These are phyloP conservation scores for Mesochorus sp. DNA, from an alignment of 2,888 invertebrate species.

Conservation along the genomic window DNA sequence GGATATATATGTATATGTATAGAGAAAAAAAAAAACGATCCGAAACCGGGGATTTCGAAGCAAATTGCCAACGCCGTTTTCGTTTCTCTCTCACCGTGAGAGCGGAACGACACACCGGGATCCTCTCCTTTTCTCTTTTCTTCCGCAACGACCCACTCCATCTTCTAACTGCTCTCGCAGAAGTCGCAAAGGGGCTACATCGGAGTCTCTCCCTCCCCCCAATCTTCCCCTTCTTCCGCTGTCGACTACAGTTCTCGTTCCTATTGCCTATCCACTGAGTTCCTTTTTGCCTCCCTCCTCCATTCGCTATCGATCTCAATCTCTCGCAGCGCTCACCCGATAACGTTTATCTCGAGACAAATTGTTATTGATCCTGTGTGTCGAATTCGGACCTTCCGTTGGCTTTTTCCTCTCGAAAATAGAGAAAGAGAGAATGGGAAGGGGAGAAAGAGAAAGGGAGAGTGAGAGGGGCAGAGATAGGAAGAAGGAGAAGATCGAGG, in stretches of 20 bases:
- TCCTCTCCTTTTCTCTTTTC: conserved; percentile 46
- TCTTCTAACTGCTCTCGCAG: conserved; percentile 50
- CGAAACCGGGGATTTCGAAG: conserved; percentile 68
- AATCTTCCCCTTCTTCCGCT: conserved; percentile 3
- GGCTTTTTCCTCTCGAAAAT: background rate
- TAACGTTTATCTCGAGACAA: conserved; percentile 62
- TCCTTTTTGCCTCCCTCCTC: background rate
- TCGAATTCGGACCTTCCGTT: conserved; percentile 56
- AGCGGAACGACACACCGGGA: conserved; percentile 33
- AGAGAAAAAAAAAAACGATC: conserved; percentile 32
- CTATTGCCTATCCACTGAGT: conserved; percentile 31
- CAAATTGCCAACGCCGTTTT: conserved; percentile 69
- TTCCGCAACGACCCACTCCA: conserved; percentile 45
- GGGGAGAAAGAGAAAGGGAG: background rate
- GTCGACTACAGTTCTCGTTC: conserved; percentile 42
- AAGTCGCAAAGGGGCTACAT: conserved; percentile 43
- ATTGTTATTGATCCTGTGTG: conserved; percentile 62
- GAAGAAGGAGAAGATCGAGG: conserved; percentile 2
- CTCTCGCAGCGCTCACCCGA: conserved; percentile 57
- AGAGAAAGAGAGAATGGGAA: background rate
- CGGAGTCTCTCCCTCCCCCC: conserved; percentile 24
- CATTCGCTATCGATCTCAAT: conserved; percentile 59
- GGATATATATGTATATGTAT: background rate
- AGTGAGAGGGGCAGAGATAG: background rate
- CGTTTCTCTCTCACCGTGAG: conserved; percentile 42